Evolutionary conservation across 2,797 vertebrate species (phyloP), one percentile per base, ranked within the genome.

Genomic region (Anableps anableps): DNA sequence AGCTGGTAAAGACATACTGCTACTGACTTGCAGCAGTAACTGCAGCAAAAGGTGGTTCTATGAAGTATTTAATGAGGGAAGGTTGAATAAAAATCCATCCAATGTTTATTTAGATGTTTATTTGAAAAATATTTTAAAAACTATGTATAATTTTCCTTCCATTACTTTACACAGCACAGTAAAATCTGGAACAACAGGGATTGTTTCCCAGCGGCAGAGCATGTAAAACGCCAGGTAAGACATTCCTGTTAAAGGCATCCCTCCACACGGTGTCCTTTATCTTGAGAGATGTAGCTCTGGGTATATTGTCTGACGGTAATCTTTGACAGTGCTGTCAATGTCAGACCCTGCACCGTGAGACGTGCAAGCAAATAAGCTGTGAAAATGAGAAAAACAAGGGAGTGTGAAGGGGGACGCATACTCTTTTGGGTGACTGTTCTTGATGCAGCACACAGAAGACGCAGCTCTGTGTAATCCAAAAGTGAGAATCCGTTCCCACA

Each of bases 401-500:
- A 58, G 58, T 58, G 78, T 80, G 85, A 91, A 84, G 80, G 81
- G 76, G 76, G 66, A 83, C 77, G 81, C 6, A 21, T 60, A 50
- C 76, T 89, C 77, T 53, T 80, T 82, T 43, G 78, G 78, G 77
- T 90, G 85, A 81, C 88, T 88, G 78, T 78, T 88, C 78, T 71
- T 85, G 45, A 80, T 71, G 53, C 77, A 80, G 81, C 87, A 81
- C 85, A 36, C 53, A 74, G 75, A 71, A 88, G 87, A 87, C 4
- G 71, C 84, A 77, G 84, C 85, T 90, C 81, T 55, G n/a, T 91
- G 90, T 91, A 89, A 85, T 86, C 74, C 72, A 74, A 86, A 89
- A 88, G 91, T 82, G 81, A 88, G 90, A 87, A 91, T 86, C 50
- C n/a, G 19, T 88, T 86, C 86, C 90, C 87, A 76, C 92, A 85